phyloP scores from a whole-genome alignment of 23 tunicate genomes.

The Ascidia mentula region DNA sequence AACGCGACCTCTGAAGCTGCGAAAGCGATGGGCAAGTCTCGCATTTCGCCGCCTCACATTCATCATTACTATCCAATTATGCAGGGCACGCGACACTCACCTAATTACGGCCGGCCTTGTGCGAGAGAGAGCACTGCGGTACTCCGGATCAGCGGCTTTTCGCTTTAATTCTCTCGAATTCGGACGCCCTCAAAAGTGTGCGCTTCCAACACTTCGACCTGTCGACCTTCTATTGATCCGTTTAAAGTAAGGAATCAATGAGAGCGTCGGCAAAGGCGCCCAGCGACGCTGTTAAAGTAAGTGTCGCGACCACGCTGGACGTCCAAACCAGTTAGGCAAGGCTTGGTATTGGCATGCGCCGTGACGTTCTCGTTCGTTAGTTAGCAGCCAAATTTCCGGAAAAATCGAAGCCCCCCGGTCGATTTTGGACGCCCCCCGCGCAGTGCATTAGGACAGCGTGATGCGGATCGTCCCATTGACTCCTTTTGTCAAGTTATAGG shows the following conservation, averaged over 20 bases:
- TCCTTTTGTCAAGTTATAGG: too few species aligned
- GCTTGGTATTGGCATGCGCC: not conserved
- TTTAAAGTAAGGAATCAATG: not conserved
- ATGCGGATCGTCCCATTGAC: too few species aligned
- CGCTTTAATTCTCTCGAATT: too few species aligned
- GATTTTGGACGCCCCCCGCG: too few species aligned
- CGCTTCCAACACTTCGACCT: not conserved
- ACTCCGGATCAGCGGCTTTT: not conserved
- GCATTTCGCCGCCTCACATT: too few species aligned
- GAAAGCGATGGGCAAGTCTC: too few species aligned
- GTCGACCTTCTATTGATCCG: not conserved
- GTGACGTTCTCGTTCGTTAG: not conserved
- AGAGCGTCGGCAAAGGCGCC: not conserved
- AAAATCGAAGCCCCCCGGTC: not conserved
- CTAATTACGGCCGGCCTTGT: not conserved
- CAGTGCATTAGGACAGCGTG: too few species aligned
- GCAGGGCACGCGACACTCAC: not conserved
- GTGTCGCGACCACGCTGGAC: not conserved
- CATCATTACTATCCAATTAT: slow-evolving; percentile 5
- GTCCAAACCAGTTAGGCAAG: not conserved
- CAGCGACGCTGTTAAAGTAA: not conserved
- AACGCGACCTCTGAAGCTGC: too few species aligned
- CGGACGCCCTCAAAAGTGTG: too few species aligned
- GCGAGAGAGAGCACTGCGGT: not conserved
- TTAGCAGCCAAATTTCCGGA: not conserved